Conservation (phyloP, 2,113 vertebrate species). For the Sapayoa aenigma region DNA sequence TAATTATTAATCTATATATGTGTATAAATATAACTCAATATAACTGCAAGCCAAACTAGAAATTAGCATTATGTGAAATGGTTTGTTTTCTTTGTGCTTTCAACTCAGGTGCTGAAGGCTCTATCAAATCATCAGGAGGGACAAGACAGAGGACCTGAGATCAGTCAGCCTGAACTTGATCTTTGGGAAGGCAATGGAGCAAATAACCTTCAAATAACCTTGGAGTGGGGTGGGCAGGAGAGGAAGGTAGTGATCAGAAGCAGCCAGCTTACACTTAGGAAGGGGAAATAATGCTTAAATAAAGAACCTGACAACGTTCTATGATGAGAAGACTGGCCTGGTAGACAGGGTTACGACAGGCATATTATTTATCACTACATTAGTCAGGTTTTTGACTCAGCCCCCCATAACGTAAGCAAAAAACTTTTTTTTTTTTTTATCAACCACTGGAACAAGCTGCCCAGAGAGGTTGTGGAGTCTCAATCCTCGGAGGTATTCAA, state of each 20-base stretch:
- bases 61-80: background rate
- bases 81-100: background rate
- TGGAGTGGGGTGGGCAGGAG: fast-evolving
- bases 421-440: background rate
- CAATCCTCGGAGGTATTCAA: background rate
- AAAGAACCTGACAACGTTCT: background rate
- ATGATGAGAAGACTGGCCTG: background rate
- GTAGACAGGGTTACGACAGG: background rate
- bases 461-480: background rate
- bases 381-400: background rate
- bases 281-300: background rate
- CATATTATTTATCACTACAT: background rate
- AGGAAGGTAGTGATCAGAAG: background rate
- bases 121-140: background rate
- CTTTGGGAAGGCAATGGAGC: background rate
- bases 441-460: background rate
- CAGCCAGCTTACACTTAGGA: background rate
- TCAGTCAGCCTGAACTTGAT: background rate
- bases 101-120: background rate
- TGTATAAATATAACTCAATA: background rate
- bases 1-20: background rate
- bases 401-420: background rate
- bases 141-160: background rate
- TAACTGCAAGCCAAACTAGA: background rate
- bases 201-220: background rate